phyloP scores from a whole-genome alignment of 2,113 vertebrate species.

The Ailuropoda melanoleuca region DNA sequence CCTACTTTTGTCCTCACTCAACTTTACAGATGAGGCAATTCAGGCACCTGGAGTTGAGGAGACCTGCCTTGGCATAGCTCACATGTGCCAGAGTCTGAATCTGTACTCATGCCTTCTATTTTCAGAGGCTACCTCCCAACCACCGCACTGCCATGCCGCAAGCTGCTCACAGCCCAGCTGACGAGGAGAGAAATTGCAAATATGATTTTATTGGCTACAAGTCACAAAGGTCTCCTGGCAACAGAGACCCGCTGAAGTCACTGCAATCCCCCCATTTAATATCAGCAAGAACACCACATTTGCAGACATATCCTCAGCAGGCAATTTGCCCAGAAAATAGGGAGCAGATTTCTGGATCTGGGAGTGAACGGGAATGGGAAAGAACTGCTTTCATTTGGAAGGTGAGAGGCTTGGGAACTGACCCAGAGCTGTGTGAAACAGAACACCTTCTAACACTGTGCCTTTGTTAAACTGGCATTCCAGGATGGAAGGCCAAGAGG shows the following conservation, averaged over 20 bases:
- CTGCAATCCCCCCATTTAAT: not conserved
- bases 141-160: fast-evolving
- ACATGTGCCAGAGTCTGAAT: not conserved
- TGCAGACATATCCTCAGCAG: conserved; percentile 36
- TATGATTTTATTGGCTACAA: not conserved
- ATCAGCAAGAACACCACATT: conserved; percentile 31
- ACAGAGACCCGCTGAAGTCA: not conserved
- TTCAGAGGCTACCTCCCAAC: not conserved
- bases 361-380: not conserved
- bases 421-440: not conserved
- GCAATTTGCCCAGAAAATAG: conserved; percentile 53
- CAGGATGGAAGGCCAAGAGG: not conserved
- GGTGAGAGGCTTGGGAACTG: conserved; percentile 23
- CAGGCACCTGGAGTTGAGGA: not conserved
- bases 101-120: not conserved
- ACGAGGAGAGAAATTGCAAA: not conserved
- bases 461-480: not conserved
- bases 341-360: conserved; percentile 25
- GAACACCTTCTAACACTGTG: not conserved
- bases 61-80: not conserved
- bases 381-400: not conserved
- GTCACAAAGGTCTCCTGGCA: conserved; percentile 41
- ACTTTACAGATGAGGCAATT: not conserved
- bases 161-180: not conserved
- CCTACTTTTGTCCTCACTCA: not conserved